Conservation (phyloP, 2,113 vertebrate species). For the Calidris pugnax region DNA sequence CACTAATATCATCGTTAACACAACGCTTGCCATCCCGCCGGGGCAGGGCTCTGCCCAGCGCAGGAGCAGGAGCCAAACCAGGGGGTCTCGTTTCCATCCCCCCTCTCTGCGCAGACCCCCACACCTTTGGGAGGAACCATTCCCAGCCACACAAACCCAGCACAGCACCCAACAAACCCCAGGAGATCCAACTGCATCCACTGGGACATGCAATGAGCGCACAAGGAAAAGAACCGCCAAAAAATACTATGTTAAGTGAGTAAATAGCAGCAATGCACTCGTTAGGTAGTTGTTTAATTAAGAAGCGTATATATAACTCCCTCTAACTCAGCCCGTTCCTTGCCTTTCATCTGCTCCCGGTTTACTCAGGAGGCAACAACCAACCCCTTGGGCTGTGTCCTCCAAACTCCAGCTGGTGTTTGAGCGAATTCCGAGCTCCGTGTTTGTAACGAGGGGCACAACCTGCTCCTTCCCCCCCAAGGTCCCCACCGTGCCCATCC, state of each 20-base stretch:
- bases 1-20: not conserved
- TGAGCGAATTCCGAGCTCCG: not conserved
- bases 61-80: not conserved
- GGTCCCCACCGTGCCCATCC: accelerated
- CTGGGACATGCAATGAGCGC: accelerated
- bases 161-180: not conserved
- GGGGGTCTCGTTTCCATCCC: not conserved
- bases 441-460: accelerated
- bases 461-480: not conserved
- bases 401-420: not conserved
- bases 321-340: not conserved
- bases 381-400: not conserved
- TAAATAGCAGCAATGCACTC: not conserved
- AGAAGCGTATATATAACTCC: not conserved
- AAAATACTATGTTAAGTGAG: accelerated
- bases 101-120: accelerated
- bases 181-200: accelerated
- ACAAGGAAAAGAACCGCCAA: not conserved
- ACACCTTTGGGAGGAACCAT: accelerated
- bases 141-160: not conserved
- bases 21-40: accelerated
- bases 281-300: not conserved
- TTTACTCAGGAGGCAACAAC: not conserved
- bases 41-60: not conserved
- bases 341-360: too few species aligned